Conservation (phyloP, 2,888 invertebrate species). For the Tiliacea citrago region DNA sequence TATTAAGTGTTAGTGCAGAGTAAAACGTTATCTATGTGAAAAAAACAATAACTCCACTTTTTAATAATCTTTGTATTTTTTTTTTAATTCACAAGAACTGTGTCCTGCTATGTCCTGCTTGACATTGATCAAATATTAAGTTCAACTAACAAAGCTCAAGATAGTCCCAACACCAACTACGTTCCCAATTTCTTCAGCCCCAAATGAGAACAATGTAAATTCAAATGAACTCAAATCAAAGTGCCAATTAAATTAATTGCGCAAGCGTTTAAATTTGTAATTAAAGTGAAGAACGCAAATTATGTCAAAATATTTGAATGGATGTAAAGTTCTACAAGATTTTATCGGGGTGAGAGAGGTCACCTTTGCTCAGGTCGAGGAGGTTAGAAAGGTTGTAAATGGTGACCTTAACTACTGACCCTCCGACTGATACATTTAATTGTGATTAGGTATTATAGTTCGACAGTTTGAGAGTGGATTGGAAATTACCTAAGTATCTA, state of each 20-base stretch:
- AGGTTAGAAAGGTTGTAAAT: constrained; percentile 38
- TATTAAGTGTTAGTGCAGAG: too few species aligned
- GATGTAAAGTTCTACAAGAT: constrained; percentile 39
- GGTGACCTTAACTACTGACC: constrained; percentile 36
- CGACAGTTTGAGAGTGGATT: constrained; percentile 2
- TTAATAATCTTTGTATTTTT: background rate
- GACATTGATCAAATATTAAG: background rate
- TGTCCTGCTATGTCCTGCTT: background rate
- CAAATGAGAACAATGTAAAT: constrained; percentile 40
- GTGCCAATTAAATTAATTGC: constrained; percentile 46
- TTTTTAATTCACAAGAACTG: too few species aligned
- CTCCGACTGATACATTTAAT: constrained; percentile 12
- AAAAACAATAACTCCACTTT: background rate
- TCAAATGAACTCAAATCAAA: constrained; percentile 51
- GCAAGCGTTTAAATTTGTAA: constrained; percentile 54
- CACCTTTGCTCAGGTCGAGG: constrained; percentile 53
- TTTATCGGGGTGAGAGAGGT: constrained; percentile 44
- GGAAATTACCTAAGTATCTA: background rate
- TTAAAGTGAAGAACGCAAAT: constrained; percentile 56
- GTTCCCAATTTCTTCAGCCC: constrained; percentile 4
- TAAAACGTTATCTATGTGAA: background rate
- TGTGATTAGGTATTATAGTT: constrained; percentile 23
- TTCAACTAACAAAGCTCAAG: constrained; percentile 1
- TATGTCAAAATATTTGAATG: constrained; percentile 51
- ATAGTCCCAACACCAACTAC: background rate